Base-by-base conservation (phyloP, 2,888 invertebrate species). In the Tipula unca region DNA sequence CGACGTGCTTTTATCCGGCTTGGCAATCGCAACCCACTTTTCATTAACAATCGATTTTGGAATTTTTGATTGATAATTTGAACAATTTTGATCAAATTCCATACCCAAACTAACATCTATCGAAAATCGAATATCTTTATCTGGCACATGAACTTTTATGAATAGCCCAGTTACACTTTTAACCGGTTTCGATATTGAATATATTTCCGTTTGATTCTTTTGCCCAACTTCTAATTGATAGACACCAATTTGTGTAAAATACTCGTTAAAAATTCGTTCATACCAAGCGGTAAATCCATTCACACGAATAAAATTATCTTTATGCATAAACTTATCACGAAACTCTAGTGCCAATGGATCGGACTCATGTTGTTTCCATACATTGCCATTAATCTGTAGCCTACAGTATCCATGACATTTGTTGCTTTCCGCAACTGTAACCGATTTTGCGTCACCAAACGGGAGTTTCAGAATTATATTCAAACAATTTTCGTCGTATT, bases 101-200 rank as follows among this genome's bases (percentile, higher is more conserved):
- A 83, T n/a, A 83, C 29, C 83, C 14, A 83, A 29, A n/a, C 29
- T 8, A 32, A 83, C 1, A 83, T 32, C 83, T n/a, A 83, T 32
- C 29, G 29, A 29, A 83, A 83, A 83, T 32, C 17, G 3, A 32
- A 32, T n/a, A 89, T 88, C 88, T 86, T 87, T 88, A 86, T 88
- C 25, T 6, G 8, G 10, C 25, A 69, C 69, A 69, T 25, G 25
- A 25, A 69, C 25, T 25, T 69, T 10, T 20, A 69, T 69, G 3
- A 10, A 25, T 2, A 69, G 1, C 25, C 69, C 69, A 0, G 69
- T 69, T 8, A 8, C 25, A 20, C 20, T 69, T 69, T 69, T 69
- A 1, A 10, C 25, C 25, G 25, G 69, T 25, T 25, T 20, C 20
- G 3, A 10, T 20, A 69, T 69, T 20, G 1, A 1, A 69, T 25